A percentile compares a stretch with the other conserved stretches of the same genome.
phyloP scores from a whole-genome alignment of 64 coral and sea anemone species.

The Platygyra sinensis region DNA sequence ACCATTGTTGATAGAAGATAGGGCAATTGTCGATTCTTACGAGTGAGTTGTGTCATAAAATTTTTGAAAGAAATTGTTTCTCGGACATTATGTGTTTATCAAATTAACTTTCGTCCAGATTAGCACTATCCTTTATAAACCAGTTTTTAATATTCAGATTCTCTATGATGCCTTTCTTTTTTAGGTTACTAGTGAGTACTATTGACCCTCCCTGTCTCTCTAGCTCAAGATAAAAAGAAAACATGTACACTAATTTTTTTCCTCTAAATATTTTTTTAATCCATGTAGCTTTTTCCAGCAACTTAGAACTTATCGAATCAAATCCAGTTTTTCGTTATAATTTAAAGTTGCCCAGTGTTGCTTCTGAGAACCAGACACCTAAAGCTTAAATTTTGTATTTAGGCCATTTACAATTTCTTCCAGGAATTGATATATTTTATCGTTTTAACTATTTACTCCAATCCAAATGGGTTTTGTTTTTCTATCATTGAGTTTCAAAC shows the following conservation, averaged over 20 bases:
- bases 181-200: conserved; percentile 34
- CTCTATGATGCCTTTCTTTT: conserved; percentile 37
- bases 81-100: conserved; percentile 38
- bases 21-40: conserved; percentile 47
- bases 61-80: neutral
- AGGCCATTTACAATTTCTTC: neutral
- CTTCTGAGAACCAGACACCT: neutral
- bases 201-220: conserved; percentile 29
- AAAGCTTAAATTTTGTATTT: neutral
- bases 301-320: conserved; percentile 28
- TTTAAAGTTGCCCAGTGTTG: conserved; percentile 6
- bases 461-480: conserved; percentile 3
- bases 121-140: neutral
- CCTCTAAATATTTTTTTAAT: conserved; percentile 54
- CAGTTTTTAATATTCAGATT: neutral
- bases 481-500: conserved; percentile 21
- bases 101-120: conserved; percentile 37
- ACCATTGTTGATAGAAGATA: conserved; percentile 14
- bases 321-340: conserved; percentile 32
- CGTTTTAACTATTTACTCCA: conserved; percentile 9
- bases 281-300: conserved; percentile 28
- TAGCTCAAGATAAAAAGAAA: conserved; percentile 55
- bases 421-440: conserved; percentile 6
- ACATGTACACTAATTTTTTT: conserved; percentile 51
- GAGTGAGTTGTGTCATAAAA: conserved; percentile 58